Base-by-base conservation (phyloP, 2,113 vertebrate species). In the Ivindomyrus marchei region DNA sequence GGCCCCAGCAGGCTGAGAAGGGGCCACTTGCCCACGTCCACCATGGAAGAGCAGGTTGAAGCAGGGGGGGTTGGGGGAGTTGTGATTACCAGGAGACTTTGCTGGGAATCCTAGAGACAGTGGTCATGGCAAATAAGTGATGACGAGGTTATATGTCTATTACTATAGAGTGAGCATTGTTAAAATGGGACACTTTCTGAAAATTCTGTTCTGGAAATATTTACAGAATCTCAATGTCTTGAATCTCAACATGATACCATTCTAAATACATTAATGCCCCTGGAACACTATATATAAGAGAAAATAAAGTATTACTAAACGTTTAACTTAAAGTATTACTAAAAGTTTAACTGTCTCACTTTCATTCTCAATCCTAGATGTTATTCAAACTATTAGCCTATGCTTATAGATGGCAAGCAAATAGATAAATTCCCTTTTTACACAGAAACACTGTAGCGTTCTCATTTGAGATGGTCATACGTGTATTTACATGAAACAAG, bases 21-120 rank as follows among this genome's bases (percentile, higher is more conserved):
- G 5, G 98, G 97, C 98, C 98, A 99, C 92, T 99, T 98, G 58
- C 97, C 97, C 39, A 99, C 96, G 91, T 99, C 98, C 95, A 98
- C 97, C 98, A 98, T 95, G 88, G 15, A 42, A 17, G 70, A 77
- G 31, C 36, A 77, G 15, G 42, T 5, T 39, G 70, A 77, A 39
- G 31, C 31, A 36, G 31, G 36, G 31, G 9, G 13, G 1, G 27
- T 3, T 7, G 27, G 8, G 27, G 11, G 27, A 36, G 66, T 11
- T 74, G 66, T 0, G 66, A 31, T 74, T 31, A 74, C 3, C 1
- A 0, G 27, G 13, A 74, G 66, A 10, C 27, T 13, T 66, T 77
- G 36, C 70, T 17, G 36, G 31, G 31, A 77, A 6, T 2, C 70
- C 36, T 15, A 77, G 31, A 77, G 15, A 39, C 11, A 15, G 31